These are phyloP conservation scores for Philereme transversata DNA, from an alignment of 2,888 invertebrate species.

Conservation along the genomic window DNA sequence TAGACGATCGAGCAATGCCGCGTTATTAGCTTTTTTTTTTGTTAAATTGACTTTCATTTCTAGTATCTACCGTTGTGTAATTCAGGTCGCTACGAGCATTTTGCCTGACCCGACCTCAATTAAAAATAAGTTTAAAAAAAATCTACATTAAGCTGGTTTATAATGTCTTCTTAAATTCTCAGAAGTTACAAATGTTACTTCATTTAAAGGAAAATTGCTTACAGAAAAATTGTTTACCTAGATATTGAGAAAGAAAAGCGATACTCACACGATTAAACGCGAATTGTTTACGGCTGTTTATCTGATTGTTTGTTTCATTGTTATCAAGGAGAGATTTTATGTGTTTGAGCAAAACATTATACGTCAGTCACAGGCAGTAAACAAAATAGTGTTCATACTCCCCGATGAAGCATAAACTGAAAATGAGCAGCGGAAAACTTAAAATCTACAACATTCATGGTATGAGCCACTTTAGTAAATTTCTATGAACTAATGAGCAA, in stretches of 20 bases:
- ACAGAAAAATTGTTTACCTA: no score
- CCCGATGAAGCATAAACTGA: no score
- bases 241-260: no score
- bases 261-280: no score
- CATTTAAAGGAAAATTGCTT: no score
- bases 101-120: constrained; percentile 29
- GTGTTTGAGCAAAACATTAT: constrained; percentile 17
- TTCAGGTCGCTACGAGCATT: constrained; percentile 6
- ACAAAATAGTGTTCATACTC: neutral
- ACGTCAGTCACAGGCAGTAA: neutral
- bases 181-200: no score
- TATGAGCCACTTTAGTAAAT: no score
- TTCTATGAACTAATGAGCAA: no score
- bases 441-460: no score
- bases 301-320: neutral
- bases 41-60: constrained; percentile 50
- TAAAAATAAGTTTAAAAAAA: constrained; percentile 3
- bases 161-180: no score
- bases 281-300: neutral
- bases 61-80: constrained; percentile 8
- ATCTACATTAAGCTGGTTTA: no score
- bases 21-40: constrained; percentile 34
- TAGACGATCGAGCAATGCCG: constrained; percentile 2
- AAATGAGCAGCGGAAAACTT: no score
- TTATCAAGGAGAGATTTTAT: constrained; percentile 23